Evolutionary conservation across 92 coral and sea anemone species (phyloP), one percentile per base, ranked within the genome.

Genomic region (Umimayanthus kanabou): DNA sequence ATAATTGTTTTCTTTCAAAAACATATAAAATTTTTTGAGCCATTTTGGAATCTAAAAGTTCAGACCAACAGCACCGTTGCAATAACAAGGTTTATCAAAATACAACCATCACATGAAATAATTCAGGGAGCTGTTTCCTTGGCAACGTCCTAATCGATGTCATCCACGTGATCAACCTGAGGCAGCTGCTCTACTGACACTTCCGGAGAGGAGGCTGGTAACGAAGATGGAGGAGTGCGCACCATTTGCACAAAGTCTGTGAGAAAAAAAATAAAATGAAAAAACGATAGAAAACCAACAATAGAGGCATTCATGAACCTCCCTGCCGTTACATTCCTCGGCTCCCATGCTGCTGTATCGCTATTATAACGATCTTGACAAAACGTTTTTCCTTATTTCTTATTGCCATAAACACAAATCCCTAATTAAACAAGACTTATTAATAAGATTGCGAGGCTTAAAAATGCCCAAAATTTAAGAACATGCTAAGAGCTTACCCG

Each of bases 231-330:
- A 25, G 89, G 73, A 80, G 81, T 58, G 16, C 90, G 92, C 5
- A 90, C 80, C 88, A 90, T 72, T 25, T 89, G 89, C 13, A 86
- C 78, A 33, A 80, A 90, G 33, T 90, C 92, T 90, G 71, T 37
- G 10, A 9, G 50, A 67, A 11, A 16, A 42, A 77, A n/a, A 29
- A 22, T 26, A 77, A 20, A 4, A 42, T 9, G 49, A 76, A 5
- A 39, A 76, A 40, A 10, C 42, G 25, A 45, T n/a, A 78, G 18
- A 11, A 47, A 49, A 50, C 37, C 15, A 6, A 61, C 69, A 20
- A n/a, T n/a, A 9, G 1, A 61, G n/a, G 9, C 69, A 0, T 22
- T 15, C 4, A 61, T 4, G 2, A 9, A 23, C 1, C n/a, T 4
- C 0, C 0, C 9, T 1, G 8, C 8, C 9, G 16, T 5, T 61